Evolutionary conservation across 2,797 vertebrate genomes (phyloP).

Genomic region (Lepus townsendii): DNA sequence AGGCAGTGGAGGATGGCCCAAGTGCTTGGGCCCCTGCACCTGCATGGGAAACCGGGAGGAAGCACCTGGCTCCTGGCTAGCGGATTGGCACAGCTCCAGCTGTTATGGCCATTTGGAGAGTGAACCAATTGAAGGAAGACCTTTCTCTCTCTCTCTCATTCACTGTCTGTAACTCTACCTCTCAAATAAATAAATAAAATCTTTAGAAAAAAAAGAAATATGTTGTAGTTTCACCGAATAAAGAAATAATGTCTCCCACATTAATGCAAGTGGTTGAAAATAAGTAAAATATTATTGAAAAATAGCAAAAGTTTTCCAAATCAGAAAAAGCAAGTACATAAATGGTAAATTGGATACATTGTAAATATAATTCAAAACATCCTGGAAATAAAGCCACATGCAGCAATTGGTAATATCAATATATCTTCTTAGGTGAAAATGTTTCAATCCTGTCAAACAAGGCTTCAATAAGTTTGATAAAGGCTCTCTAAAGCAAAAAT

Average conservation of each 20-base stretch:
- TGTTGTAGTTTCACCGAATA: neutral
- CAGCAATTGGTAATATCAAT: neutral
- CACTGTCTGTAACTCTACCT: too few species aligned
- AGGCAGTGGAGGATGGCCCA: too few species aligned
- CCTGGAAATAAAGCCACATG: neutral
- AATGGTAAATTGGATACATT: neutral
- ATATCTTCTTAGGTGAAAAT: neutral
- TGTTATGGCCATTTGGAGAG: too few species aligned
- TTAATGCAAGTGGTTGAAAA: neutral
- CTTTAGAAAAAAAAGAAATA: too few species aligned
- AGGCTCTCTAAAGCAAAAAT: slow-evolving; percentile 34
- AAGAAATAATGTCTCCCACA: neutral
- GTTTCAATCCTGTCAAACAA: neutral
- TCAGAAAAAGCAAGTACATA: neutral
- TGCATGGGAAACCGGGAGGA: too few species aligned
- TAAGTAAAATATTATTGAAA: slow-evolving; percentile 42
- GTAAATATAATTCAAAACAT: neutral
- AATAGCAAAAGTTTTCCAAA: neutral
- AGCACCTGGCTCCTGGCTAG: too few species aligned
- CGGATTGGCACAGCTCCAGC: too few species aligned
- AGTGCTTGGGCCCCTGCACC: too few species aligned
- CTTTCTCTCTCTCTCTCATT: too few species aligned
- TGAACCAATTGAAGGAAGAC: too few species aligned
- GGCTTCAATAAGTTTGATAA: neutral
- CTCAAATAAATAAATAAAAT: too few species aligned